Base-by-base conservation (phyloP, 2,888 invertebrate species). In the Bembecia ichneumoniformis region DNA sequence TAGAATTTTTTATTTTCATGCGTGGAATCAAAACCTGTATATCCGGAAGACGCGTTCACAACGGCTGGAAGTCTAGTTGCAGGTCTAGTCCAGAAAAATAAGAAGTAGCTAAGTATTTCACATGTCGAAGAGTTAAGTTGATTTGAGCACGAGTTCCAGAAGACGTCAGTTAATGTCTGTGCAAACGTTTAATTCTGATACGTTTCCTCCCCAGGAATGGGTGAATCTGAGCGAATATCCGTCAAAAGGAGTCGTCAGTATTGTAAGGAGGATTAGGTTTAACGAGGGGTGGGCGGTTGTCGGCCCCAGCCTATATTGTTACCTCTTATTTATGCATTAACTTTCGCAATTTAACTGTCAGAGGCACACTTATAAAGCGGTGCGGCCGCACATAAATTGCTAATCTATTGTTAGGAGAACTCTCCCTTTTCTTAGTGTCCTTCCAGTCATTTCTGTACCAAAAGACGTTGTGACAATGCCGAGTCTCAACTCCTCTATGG, bases 301-400 rank as follows among this genome's bases (percentile, higher is more conserved):
- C 28, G 49, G 49, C 49, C 47, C 56, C 65, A 52, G 59, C 66
- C 64, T 76, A 76, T 70, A 78, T 80, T 79, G 81, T 81, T 75
- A 71, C 77, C 75, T 74, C 76, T 77, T 83, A 84, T 83, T 82
- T 83, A 83, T 83, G 82, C 75, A 78, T 81, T 80, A 82, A 83
- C 75, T 84, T 84, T 74, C 61, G 69, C 82, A 78, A 82, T 84
- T 79, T 75, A 76, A 71, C 74, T 74, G 76, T 77, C 80, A 63
- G 63, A 63, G 60, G 59, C 69, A 70, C 69, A 67, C 66, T 68
- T 65, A 62, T 62, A 61, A 43, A 34, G 49, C 16, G 44, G 47
- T 48, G 45, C 52, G 44, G 52, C 58, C 61, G 58, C 49, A 59
- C 60, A 71, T 69, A 73, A 74, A 76, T 73, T 66, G 64, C 58